These are phyloP conservation scores for Brachypodius melanocephalos DNA, from an alignment of 2,113 vertebrate genomes.

Conservation along the genomic window DNA sequence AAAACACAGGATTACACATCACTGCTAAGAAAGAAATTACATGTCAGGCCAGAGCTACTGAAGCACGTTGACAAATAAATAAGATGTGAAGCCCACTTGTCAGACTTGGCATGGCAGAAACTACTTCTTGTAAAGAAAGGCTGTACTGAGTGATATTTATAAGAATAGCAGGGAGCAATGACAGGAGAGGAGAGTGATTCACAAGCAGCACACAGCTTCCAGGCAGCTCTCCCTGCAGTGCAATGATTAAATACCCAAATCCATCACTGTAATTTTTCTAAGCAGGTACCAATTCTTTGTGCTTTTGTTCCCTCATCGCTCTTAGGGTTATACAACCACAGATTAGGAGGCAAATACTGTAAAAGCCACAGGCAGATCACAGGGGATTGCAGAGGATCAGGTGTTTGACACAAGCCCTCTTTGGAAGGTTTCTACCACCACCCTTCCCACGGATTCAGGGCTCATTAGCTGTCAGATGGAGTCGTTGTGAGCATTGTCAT, in stretches of 20 bases:
- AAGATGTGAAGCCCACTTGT: not conserved
- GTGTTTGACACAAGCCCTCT: not conserved
- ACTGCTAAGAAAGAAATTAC: not conserved
- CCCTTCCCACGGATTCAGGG: not conserved
- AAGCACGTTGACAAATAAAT: not conserved
- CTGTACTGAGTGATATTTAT: not conserved
- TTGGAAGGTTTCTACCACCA: not conserved
- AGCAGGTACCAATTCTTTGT: not conserved
- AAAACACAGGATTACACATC: not conserved
- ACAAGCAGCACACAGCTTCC: not conserved
- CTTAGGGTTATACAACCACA: not conserved
- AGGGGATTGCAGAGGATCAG: not conserved
- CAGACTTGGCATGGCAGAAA: not conserved
- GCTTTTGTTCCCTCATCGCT: not conserved
- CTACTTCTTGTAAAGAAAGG: not conserved
- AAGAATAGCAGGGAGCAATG: not conserved
- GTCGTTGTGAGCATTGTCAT: not conserved
- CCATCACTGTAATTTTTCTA: not conserved
- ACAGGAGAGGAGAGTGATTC: not conserved
- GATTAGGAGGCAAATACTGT: not conserved
- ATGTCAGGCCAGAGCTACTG: not conserved
- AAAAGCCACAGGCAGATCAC: not conserved
- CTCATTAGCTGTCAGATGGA: not conserved
- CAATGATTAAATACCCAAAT: not conserved
- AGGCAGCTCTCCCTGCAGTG: not conserved